phyloP scores from a whole-genome alignment of 2,797 vertebrate species.

The Acipenser ruthenus region DNA sequence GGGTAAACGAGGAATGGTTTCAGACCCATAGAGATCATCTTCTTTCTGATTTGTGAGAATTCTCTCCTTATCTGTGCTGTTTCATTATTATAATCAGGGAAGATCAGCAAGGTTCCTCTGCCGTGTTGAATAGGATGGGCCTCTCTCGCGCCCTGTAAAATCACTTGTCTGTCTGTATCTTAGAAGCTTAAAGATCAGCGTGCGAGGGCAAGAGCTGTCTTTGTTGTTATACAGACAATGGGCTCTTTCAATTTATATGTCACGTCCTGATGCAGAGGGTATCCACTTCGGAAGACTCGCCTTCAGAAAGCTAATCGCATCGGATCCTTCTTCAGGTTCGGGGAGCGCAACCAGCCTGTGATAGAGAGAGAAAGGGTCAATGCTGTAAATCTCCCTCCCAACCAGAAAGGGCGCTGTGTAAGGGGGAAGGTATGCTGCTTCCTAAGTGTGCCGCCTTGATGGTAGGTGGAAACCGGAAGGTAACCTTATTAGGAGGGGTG shows the following conservation, averaged over 20 bases:
- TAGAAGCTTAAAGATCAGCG: neutral
- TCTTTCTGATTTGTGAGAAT: constrained; percentile 3
- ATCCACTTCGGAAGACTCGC: constrained; percentile 8
- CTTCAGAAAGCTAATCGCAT: constrained; percentile 5
- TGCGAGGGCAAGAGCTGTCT: neutral
- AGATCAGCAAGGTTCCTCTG: neutral
- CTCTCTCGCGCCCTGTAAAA: neutral
- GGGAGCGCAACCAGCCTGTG: constrained; percentile 1
- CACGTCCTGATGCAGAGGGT: neutral
- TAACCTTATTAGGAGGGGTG: too few relatives aligned
- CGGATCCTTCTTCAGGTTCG: neutral
- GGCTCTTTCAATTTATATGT: neutral
- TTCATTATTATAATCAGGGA: neutral
- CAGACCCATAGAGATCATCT: neutral
- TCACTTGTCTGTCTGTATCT: neutral
- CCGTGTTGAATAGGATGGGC: neutral
- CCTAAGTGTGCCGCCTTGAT: too few relatives aligned
- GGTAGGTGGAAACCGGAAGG: too few relatives aligned
- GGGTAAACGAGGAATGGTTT: constrained; percentile 10
- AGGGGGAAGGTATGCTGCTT: too few relatives aligned
- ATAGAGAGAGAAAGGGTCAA: too few relatives aligned
- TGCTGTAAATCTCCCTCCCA: too few relatives aligned
- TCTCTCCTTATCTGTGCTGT: constrained; percentile 1
- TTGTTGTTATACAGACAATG: constrained; percentile 1
- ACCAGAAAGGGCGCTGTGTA: too few relatives aligned